These are phyloP conservation scores for Cryptus viduatorius DNA, from an alignment of 2,888 invertebrate species.

Conservation along the genomic window DNA sequence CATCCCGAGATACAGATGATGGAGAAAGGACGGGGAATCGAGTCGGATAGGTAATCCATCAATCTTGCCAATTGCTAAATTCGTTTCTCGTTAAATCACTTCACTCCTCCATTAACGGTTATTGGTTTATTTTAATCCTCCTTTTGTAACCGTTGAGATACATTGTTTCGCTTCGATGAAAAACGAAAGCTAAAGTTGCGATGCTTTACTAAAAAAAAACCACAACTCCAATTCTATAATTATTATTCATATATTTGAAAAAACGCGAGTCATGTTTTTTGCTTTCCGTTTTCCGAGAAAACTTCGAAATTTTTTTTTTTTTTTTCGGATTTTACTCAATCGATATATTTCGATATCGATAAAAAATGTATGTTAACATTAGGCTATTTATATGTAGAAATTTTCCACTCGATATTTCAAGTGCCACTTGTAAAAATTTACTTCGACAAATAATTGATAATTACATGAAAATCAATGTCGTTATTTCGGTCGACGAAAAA, in stretches of 20 bases:
- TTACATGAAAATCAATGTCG: not conserved
- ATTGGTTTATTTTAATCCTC: not conserved
- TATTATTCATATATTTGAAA: not conserved
- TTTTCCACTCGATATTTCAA: not conserved
- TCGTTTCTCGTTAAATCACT: not conserved
- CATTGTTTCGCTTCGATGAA: not conserved
- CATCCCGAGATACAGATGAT: too few relatives aligned
- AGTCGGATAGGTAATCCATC: not conserved
- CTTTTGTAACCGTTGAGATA: not conserved
- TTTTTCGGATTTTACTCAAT: too few relatives aligned
- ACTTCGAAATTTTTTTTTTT: too few relatives aligned
- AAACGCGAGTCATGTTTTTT: too few relatives aligned
- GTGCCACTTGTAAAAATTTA: not conserved
- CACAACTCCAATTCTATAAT: not conserved
- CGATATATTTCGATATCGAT: too few relatives aligned
- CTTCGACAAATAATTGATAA: not conserved
- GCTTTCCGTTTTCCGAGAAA: too few relatives aligned
- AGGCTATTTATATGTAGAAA: too few relatives aligned
- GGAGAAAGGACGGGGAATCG: too few relatives aligned
- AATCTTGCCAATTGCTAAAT: constrained; percentile 2
- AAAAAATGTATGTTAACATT: too few relatives aligned
- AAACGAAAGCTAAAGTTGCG: not conserved
- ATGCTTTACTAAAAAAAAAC: not conserved
- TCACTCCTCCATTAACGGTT: not conserved
- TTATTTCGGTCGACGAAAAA: not conserved